Conservation (phyloP, 2,797 vertebrate species). For the Rhadinocentrus ornatus region DNA sequence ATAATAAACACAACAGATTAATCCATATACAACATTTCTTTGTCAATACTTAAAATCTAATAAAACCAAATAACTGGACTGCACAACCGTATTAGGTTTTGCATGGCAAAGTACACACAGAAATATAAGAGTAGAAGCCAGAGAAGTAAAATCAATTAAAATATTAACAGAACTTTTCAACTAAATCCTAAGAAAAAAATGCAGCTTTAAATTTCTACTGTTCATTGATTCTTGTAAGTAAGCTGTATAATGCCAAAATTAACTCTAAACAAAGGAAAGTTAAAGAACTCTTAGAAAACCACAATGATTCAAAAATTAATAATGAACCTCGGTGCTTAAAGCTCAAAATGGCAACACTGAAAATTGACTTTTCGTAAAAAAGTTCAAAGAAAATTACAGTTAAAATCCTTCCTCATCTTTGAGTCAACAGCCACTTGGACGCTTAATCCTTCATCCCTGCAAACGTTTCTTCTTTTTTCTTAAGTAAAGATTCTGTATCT, state of each 20-base stretch:
- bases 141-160: background rate
- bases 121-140: background rate
- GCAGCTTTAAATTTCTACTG: background rate
- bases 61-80: background rate
- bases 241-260: background rate
- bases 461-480: slow-evolving; percentile 12
- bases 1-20: background rate
- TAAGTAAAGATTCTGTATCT: background rate
- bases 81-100: background rate
- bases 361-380: slow-evolving; percentile 28
- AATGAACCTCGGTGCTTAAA: slow-evolving; percentile 15
- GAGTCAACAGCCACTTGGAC: slow-evolving; percentile 27
- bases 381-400: slow-evolving; percentile 38
- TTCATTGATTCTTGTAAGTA: background rate
- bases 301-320: background rate
- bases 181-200: background rate
- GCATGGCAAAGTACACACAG: background rate
- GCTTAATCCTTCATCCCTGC: slow-evolving; percentile 34
- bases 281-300: slow-evolving; percentile 7
- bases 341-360: slow-evolving; percentile 18
- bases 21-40: background rate
- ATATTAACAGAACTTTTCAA: background rate
- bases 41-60: background rate
- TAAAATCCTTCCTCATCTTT: slow-evolving; percentile 34
- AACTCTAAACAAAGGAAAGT: slow-evolving; percentile 8